phyloP scores from a whole-genome alignment of 2,888 invertebrate genomes.

The Chirona hameri region DNA sequence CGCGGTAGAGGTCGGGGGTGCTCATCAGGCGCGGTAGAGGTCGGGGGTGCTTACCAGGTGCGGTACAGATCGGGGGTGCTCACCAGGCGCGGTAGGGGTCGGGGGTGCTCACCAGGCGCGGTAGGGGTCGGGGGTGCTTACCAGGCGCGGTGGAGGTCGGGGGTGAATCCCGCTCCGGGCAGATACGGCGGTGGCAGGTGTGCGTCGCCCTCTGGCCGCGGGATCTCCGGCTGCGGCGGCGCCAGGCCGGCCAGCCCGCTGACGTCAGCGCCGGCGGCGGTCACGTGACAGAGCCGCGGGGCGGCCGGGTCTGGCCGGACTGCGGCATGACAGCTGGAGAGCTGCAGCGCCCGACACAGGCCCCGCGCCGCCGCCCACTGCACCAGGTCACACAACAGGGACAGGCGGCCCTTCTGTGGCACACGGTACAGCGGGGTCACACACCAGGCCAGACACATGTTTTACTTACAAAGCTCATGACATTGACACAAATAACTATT shows the following conservation, averaged over 20 bases:
- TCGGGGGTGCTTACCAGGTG: no score
- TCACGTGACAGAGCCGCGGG: not conserved
- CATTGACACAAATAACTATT: no score
- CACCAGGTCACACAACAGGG: not conserved
- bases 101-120: not conserved
- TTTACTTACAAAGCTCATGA: no score
- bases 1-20: no score
- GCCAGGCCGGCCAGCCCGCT: not conserved
- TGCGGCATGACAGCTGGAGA: not conserved
- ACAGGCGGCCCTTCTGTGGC: not conserved
- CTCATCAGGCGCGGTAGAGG: not conserved
- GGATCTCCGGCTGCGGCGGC: not conserved
- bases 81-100: no score
- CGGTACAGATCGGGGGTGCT: no score
- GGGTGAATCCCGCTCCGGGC: not conserved
- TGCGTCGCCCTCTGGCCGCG: not conserved
- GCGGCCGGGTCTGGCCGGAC: not conserved
- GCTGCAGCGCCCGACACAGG: not conserved
- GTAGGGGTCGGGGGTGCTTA: not conserved
- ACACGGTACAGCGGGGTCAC: not conserved
- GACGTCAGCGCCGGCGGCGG: not conserved
- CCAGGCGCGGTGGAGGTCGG: not conserved
- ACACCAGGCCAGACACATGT: no score
- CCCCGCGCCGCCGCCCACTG: not conserved
- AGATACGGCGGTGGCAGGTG: not conserved